These are phyloP conservation scores for Drosophila prolongata DNA, from an alignment of 2,888 invertebrate species.

Conservation along the genomic window DNA sequence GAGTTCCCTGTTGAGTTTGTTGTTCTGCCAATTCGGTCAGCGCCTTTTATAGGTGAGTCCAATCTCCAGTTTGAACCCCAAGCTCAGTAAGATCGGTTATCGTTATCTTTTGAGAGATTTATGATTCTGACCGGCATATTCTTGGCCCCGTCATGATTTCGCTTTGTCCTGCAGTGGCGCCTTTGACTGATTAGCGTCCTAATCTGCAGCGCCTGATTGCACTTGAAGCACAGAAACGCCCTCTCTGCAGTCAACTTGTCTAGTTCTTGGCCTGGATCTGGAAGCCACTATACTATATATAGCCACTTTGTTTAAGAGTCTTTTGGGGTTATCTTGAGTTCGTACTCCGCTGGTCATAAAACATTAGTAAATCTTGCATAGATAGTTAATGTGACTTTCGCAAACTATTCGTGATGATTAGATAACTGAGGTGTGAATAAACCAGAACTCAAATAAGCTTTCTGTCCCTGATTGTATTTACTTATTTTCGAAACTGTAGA, in stretches of 20 bases:
- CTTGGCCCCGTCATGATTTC: conserved; percentile 15
- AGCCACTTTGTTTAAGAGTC: neutral
- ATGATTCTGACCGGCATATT: conserved; percentile 46
- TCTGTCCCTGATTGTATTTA: neutral
- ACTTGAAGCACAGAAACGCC: conserved; percentile 5
- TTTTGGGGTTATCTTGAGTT: neutral
- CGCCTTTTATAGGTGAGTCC: conserved; percentile 29
- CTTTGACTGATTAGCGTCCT: conserved; percentile 22
- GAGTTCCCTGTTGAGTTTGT: conserved; percentile 22
- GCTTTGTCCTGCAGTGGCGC: conserved; percentile 46
- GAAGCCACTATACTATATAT: neutral
- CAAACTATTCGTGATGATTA: conserved; percentile 15
- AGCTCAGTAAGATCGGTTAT: conserved; percentile 41
- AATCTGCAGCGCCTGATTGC: conserved; percentile 2
- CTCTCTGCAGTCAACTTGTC: conserved; percentile 10
- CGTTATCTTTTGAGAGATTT: conserved; percentile 54
- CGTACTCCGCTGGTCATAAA: conserved; percentile 10
- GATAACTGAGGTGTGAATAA: conserved; percentile 15
- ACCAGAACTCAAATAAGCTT: neutral
- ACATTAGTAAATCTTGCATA: neutral
- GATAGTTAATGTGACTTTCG: conserved; percentile 1
- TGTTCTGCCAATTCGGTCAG: neutral
- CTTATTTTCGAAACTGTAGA: no score
- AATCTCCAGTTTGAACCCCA: conserved; percentile 1
- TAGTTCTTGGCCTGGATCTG: conserved; percentile 12